Evolutionary conservation across 2,888 invertebrate genomes (phyloP).

Genomic region (Tubulanus polymorphus): DNA sequence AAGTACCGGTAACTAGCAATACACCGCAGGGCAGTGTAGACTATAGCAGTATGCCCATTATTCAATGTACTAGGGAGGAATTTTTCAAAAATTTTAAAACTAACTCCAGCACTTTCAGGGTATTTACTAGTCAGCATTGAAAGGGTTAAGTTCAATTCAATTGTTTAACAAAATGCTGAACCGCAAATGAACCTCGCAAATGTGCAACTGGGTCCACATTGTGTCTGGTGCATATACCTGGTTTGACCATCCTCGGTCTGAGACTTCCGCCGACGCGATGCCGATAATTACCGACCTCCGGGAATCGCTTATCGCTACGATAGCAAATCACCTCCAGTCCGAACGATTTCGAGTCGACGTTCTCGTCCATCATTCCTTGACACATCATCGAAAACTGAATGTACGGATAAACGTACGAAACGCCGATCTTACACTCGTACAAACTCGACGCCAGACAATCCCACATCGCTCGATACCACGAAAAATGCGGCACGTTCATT

Average conservation of each 20-base stretch:
- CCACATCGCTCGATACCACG: constrained; percentile 39
- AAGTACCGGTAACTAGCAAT: too few species aligned
- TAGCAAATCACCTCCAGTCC: constrained; percentile 39
- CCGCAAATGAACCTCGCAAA: too few species aligned
- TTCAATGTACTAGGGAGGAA: too few species aligned
- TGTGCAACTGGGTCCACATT: not conserved
- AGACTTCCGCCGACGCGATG: constrained; percentile 28
- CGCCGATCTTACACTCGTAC: constrained; percentile 31
- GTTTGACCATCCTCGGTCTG: constrained; percentile 34
- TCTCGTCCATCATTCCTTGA: constrained; percentile 38
- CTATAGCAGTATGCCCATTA: too few species aligned
- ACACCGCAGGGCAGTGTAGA: too few species aligned
- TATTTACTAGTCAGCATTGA: too few species aligned
- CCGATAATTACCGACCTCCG: constrained; percentile 18
- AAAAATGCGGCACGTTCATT: constrained; percentile 35
- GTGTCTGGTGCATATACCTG: constrained; percentile 27
- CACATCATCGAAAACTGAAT: constrained; percentile 41
- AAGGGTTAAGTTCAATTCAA: too few species aligned
- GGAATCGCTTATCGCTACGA: constrained; percentile 23
- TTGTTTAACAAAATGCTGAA: too few species aligned
- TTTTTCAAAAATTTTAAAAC: too few species aligned
- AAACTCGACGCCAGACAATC: constrained; percentile 27
- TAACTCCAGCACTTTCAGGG: too few species aligned
- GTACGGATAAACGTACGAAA: constrained; percentile 33
- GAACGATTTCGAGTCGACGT: constrained; percentile 24